phyloP scores from a whole-genome alignment of 1,140 invertebrate genomes.

The Holotrichia oblita region DNA sequence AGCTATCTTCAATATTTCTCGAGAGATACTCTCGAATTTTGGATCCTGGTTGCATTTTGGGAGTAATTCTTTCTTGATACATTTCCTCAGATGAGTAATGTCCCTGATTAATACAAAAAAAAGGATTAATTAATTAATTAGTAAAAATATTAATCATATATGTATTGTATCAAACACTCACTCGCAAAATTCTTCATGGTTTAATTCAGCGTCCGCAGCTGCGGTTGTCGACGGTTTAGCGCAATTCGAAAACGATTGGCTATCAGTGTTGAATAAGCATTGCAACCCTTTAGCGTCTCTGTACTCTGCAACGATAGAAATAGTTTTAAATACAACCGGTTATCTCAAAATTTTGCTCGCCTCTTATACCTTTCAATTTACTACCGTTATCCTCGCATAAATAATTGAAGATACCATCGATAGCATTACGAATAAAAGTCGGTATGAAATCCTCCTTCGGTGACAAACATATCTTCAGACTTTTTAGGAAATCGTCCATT shows the following conservation, averaged over 20 bases:
- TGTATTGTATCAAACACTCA: not conserved
- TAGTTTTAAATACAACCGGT: not conserved
- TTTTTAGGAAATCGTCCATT: constrained; percentile 2
- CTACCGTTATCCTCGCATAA: not conserved
- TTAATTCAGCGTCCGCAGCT: not conserved
- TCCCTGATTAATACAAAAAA: not conserved
- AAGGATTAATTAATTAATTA: not conserved
- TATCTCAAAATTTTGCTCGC: not conserved
- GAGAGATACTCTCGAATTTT: not conserved
- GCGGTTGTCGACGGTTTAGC: not conserved
- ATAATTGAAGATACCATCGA: not conserved
- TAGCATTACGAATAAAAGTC: not conserved
- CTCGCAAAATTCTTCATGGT: not conserved
- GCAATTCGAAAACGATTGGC: not conserved
- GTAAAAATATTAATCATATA: not conserved
- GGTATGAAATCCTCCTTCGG: not conserved
- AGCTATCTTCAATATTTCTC: not conserved
- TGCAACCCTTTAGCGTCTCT: not conserved
- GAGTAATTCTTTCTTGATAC: constrained; percentile 2
- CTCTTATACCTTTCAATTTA: not conserved
- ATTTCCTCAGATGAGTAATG: not conserved
- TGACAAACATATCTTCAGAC: not conserved
- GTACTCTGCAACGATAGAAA: not conserved
- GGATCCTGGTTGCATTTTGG: not conserved
- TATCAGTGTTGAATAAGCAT: not conserved